These are phyloP conservation scores for Heliconius himera DNA, from an alignment of 1,140 invertebrate species.

Conservation along the genomic window DNA sequence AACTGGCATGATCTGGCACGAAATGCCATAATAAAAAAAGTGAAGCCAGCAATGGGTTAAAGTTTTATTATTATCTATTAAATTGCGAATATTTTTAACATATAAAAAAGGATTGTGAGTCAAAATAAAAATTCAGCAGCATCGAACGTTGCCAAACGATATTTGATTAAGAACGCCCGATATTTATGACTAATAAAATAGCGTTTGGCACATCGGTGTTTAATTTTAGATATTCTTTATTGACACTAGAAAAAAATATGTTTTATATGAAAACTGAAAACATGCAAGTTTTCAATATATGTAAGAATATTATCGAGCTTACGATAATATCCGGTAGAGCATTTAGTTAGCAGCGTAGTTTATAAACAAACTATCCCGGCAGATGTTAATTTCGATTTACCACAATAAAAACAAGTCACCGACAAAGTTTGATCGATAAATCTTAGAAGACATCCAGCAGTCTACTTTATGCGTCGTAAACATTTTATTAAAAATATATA, in stretches of 20 bases:
- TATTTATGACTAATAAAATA: slow-evolving; percentile 74
- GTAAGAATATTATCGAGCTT: slow-evolving; percentile 48
- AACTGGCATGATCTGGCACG: too few species aligned
- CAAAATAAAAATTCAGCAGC: not conserved
- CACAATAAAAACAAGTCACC: slow-evolving; percentile 37
- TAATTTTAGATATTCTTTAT: not conserved
- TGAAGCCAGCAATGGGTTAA: too few species aligned
- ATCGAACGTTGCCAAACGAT: not conserved
- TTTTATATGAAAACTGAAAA: slow-evolving; percentile 14
- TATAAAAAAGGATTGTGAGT: not conserved
- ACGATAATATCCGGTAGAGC: slow-evolving; percentile 68
- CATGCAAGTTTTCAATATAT: slow-evolving; percentile 47
- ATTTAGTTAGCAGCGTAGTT: slow-evolving; percentile 59
- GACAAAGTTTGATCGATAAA: slow-evolving; percentile 37
- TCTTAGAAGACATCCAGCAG: slow-evolving; percentile 33
- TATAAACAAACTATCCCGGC: slow-evolving; percentile 63
- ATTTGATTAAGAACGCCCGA: slow-evolving; percentile 50
- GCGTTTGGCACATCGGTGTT: slow-evolving; percentile 43
- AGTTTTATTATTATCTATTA: not conserved
- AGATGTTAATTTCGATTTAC: slow-evolving; percentile 63
- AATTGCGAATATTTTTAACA: not conserved
- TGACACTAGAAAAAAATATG: not conserved
- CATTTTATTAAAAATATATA: not conserved
- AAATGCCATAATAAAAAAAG: too few species aligned
- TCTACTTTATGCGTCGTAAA: slow-evolving; percentile 7